Base-by-base conservation (phyloP, 1,140 invertebrate species). In the Zelostemma sp. region DNA sequence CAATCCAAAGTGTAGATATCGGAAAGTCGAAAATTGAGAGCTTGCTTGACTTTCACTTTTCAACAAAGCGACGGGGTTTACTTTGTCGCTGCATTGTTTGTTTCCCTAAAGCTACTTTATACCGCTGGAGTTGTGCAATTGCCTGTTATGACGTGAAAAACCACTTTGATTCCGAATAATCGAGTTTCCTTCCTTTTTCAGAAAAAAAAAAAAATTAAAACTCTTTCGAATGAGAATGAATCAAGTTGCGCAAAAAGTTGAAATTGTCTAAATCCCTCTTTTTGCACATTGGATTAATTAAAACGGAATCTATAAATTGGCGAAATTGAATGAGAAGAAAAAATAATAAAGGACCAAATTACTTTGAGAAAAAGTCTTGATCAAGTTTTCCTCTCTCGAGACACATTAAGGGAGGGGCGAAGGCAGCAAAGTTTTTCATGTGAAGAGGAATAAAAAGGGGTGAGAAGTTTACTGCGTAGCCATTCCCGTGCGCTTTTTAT, bases 311-410 rank as follows among this genome's bases (percentile, higher is more conserved):
- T 57, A 64, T 64, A 64, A 64, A 64, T 64, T 64, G 61, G 54
- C 18, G 16, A 64, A 57, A 64, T 64, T 58, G 62, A 58, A 65
- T 48, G 54, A 64, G 33, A 9, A 46, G 40, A 53, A 57, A 56
- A 64, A 64, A 64, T 64, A 58, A 64, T 57, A 64, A 58, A 64
- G 46, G 28, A 53, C 38, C 46, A 35, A 63, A 63, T 63, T 63
- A 63, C 60, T 49, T 50, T 41, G 53, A 63, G 40, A 46, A 47
- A 56, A 63, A 63, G 46, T 63, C 48, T 46, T 57, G 54, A 57
- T 64, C 53, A 64, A 64, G 61, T 57, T 57, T 64, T 49, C 21
- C 17, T 47, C 53, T 57, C 53, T 28, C 50, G 55, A 33, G 62
- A 58, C 48, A 33, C 43, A 53, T 65, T 65, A 58, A 65, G 49